A percentile compares a stretch with the other conserved stretches of the same genome.
phyloP scores from a whole-genome alignment of 2,113 vertebrate genomes.

The Callorhinus ursinus region DNA sequence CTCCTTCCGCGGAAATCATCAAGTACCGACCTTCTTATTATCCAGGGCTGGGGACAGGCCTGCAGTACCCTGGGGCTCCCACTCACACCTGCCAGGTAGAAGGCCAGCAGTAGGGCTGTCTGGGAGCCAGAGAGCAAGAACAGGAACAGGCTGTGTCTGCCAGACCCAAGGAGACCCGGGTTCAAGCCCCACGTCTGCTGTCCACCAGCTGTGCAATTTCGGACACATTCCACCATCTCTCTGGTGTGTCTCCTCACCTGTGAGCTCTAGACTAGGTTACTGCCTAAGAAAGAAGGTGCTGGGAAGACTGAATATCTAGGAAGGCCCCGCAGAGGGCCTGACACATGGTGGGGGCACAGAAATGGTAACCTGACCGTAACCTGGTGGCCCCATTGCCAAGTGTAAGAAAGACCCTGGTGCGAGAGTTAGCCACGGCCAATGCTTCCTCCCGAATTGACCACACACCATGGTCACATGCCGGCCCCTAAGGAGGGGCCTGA shows the following conservation, averaged over 20 bases:
- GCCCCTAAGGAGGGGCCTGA: not conserved
- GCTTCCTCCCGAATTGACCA: not conserved
- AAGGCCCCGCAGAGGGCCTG: not conserved
- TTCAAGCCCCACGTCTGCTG: not conserved
- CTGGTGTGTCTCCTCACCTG: not conserved
- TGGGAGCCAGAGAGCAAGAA: not conserved
- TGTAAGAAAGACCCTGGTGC: not conserved
- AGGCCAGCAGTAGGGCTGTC: not conserved
- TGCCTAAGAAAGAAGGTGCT: not conserved
- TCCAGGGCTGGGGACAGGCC: slow-evolving; percentile 47
- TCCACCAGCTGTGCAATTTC: not conserved
- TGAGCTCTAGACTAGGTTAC: not conserved
- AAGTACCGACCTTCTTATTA: not conserved
- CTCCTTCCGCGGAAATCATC: slow-evolving; percentile 69
- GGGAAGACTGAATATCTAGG: not conserved
- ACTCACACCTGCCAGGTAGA: not conserved
- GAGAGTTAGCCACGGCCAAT: not conserved
- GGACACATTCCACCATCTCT: not conserved
- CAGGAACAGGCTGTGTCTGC: not conserved
- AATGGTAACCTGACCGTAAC: fast-evolving
- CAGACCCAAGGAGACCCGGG: not conserved
- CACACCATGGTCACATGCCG: not conserved
- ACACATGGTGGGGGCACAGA: not conserved
- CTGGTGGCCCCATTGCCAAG: not conserved
- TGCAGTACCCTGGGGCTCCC: not conserved